Evolutionary conservation across 2,797 vertebrate species (phyloP), one percentile per base, ranked within the genome.

Genomic region (Astyanax mexicanus): DNA sequence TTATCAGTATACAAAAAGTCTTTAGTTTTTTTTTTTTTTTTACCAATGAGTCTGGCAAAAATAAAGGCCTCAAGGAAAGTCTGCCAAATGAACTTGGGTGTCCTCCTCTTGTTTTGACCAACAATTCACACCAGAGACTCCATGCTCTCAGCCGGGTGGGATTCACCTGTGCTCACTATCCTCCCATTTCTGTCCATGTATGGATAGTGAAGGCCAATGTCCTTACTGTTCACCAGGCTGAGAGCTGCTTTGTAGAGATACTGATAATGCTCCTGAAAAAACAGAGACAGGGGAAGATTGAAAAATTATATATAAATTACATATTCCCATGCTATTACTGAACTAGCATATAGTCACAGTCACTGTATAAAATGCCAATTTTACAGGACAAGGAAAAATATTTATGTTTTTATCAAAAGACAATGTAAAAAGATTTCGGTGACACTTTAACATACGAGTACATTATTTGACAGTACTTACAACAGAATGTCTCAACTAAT

Each of bases 231-330:
- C 85, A 98, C 92, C 92, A 99, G 91, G 91, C 96, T 99, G 87
- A 99, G 95, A 96, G 98, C 96, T 89, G 98, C 97, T 95, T 97
- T 98, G 85, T 99, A 98, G 90, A 99, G 96, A 92, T 99, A 99
- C 91, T 98, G 98, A 94, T 98, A 99, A 91, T 99, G 94, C 84
- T 99, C 98, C 98, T 99, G 91, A 37, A 73, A 76, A 35, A 57
- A n/a, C n/a, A n/a, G 37, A 54, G 12, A 42, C 11, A 75, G 0
- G 65, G 23, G 35, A 12, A 47, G 44, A n/a, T n/a, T n/a, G 52
- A 42, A 11, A 15, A 32, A n/a, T 25, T 32, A 45, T 58, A 73
- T 21, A 15, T 6, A 44, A 19, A 49, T 47, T n/a, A 38, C 10
- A 23, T 21, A 17, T 35, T n/a, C n/a, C n/a, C n/a, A 44, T 17